phyloP scores from a whole-genome alignment of 2,888 invertebrate species.

The Aleiodes leptofemur region DNA sequence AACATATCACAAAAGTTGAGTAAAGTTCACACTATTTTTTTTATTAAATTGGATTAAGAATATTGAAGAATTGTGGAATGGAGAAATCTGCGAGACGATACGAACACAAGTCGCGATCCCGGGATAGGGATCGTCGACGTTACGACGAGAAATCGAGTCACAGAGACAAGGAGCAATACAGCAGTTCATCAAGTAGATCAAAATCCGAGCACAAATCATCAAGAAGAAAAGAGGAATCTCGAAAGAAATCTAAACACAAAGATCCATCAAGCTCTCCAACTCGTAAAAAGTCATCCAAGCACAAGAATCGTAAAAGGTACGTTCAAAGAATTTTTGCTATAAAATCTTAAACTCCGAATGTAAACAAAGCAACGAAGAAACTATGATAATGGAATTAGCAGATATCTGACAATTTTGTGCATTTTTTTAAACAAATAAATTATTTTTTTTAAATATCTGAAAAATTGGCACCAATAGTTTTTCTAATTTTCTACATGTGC shows the following conservation, averaged over 20 bases:
- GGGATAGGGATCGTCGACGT: slow-evolving; percentile 39
- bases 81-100: slow-evolving; percentile 57
- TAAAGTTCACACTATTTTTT: not conserved
- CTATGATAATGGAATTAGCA: not conserved
- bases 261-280: slow-evolving; percentile 52
- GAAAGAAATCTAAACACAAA: slow-evolving; percentile 60
- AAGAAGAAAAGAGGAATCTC: slow-evolving; percentile 55
- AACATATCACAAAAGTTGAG: not conserved
- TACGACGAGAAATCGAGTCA: slow-evolving; percentile 43
- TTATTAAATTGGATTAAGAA: not conserved
- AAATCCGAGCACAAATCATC: slow-evolving; percentile 51
- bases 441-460: too few relatives aligned
- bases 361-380: not conserved
- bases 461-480: too few relatives aligned
- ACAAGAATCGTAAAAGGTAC: slow-evolving; percentile 62
- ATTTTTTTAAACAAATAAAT: too few relatives aligned
- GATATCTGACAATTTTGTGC: too few relatives aligned
- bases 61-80: slow-evolving; percentile 59
- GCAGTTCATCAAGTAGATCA: slow-evolving; percentile 50
- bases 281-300: slow-evolving; percentile 62
- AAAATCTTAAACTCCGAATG: not conserved
- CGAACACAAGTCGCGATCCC: slow-evolving; percentile 49
- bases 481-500: too few relatives aligned
- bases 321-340: not conserved
- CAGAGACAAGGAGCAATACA: slow-evolving; percentile 41